phyloP scores from a whole-genome alignment of 1,140 invertebrate genomes.

The Drosophila rhopaloa region DNA sequence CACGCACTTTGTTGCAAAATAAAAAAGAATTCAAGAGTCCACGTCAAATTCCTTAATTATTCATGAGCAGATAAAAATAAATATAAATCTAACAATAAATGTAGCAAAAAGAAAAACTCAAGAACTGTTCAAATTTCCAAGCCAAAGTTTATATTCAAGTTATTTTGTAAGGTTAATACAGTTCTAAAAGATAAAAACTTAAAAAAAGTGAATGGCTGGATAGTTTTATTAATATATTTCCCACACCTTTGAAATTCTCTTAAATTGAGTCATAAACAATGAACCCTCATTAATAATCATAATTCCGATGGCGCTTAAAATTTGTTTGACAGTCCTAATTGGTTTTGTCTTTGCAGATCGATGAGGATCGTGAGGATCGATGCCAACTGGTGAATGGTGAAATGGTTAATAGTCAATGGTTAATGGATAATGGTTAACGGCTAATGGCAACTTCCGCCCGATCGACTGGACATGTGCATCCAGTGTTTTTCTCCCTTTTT shows the following conservation, averaged over 20 bases:
- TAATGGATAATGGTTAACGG: slow-evolving; percentile 52
- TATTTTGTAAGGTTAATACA: no score
- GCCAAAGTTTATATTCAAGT: no score
- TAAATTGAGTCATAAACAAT: slow-evolving; percentile 34
- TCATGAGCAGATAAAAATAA: background rate
- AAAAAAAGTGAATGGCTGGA: background rate
- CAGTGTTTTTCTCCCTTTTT: slow-evolving; percentile 29
- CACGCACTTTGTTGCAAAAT: slow-evolving; percentile 8
- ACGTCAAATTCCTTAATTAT: background rate
- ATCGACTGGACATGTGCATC: slow-evolving; percentile 50
- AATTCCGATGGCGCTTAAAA: slow-evolving; percentile 48
- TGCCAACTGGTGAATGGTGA: slow-evolving; percentile 35
- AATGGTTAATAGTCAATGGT: slow-evolving; percentile 29
- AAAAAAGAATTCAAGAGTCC: background rate
- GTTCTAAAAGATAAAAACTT: no score
- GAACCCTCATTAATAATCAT: slow-evolving; percentile 46
- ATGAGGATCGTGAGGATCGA: slow-evolving; percentile 23
- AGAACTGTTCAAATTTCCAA: no score
- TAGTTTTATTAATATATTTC: background rate
- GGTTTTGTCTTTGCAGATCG: slow-evolving; percentile 25
- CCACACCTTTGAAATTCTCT: background rate
- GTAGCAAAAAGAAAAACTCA: no score
- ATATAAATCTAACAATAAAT: background rate
- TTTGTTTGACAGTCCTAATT: slow-evolving; percentile 48
- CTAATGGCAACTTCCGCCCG: slow-evolving; percentile 41